Base-by-base conservation (phyloP, 2,113 vertebrate genomes). In the Odontesthes bonariensis region DNA sequence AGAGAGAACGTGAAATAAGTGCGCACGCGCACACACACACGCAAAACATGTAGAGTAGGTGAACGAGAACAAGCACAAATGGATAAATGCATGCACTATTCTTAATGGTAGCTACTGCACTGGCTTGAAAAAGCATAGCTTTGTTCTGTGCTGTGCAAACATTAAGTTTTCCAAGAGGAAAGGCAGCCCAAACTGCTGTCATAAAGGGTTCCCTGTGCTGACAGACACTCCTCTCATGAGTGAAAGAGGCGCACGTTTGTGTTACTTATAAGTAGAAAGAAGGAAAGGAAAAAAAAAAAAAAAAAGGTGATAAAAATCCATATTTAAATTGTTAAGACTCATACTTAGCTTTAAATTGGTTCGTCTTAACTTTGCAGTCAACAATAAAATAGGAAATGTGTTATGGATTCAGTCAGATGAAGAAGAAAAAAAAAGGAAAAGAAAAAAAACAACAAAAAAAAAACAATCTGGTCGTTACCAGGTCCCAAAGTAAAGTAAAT, bases 121-220 rank as follows among this genome's bases (percentile, higher is more conserved):
- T 20, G 31, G 17, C 22, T 72, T 5, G 3, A 81, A 17, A 67
- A 55, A 55, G 19, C 23, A 23, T 22, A 49, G 55, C 61, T 69
- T 59, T 67, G 46, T 60, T 62, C 68, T 82, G 60, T 75, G 69
- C 67, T 70, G 77, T 68, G 75, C 64, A 88, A 89, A 90, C 70
- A 88, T 8, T 16, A 22, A n/a, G 10, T 56, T 82, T 84, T 85
- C 76, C 77, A 67, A 46, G 52, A 27, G 23, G 38, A 66, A 73
- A 8, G 52, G 55, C 17, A 49, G 38, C 42, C 54, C 70, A 31
- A n/a, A 56, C 49, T 8, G 22, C 49, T 69, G 75, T 40, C 23
- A 83, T 55, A 84, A 85, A 78, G 81, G 69, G 12, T 40, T 51
- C 64, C 76, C 66, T 88, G 75, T 89, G 46, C 64, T 35, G 44